These are phyloP conservation scores for Synergus umbraculus DNA, from an alignment of 2,888 invertebrate genomes.

Conservation along the genomic window DNA sequence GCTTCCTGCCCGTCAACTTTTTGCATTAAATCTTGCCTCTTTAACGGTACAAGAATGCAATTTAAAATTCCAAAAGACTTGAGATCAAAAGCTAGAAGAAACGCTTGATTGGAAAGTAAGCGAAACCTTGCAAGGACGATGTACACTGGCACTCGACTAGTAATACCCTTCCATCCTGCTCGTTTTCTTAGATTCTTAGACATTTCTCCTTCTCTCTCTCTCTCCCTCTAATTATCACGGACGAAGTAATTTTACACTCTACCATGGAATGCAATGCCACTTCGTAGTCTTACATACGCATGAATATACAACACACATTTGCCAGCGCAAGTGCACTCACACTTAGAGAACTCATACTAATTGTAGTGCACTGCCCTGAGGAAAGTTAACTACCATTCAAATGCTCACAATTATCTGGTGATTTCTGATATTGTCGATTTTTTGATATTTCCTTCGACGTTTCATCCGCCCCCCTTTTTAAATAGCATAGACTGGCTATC, in stretches of 20 bases:
- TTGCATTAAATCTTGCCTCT: constrained; percentile 2
- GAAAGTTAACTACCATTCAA: background rate
- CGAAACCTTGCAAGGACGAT: constrained; percentile 43
- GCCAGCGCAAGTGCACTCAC: background rate
- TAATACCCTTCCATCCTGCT: constrained; percentile 18
- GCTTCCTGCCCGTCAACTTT: background rate
- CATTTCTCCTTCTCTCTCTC: constrained; percentile 11
- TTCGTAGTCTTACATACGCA: constrained; percentile 8
- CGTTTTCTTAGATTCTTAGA: constrained; percentile 21
- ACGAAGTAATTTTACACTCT: constrained; percentile 50
- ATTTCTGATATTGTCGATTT: background rate
- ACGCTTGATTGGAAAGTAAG: constrained; percentile 15
- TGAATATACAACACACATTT: background rate
- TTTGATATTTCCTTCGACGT: background rate
- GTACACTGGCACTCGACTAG: constrained; percentile 35
- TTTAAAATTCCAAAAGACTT: background rate
- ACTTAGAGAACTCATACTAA: background rate
- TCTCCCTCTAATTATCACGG: constrained; percentile 49
- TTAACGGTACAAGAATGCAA: background rate
- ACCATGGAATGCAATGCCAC: constrained; percentile 46
- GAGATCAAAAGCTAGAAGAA: constrained; percentile 16
- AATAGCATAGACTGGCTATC: background rate
- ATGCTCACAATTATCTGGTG: background rate
- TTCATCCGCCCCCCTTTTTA: background rate
- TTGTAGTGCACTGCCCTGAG: constrained; percentile 19